Percentiles rank a stretch among this genome's conserved stretches.
phyloP scores from a whole-genome alignment of 2,888 invertebrate genomes.

The Carpatolechia fugitivella region DNA sequence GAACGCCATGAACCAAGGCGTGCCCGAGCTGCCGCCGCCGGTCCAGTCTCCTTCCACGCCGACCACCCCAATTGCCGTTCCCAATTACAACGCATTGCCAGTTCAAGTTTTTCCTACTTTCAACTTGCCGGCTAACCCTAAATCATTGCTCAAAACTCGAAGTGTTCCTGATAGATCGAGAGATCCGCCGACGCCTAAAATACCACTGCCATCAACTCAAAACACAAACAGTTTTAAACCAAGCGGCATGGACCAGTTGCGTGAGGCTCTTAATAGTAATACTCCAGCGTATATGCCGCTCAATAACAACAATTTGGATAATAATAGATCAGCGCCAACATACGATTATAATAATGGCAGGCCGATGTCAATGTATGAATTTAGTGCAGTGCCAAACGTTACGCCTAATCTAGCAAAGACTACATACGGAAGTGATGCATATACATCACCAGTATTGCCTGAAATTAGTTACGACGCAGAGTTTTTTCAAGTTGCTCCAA shows the following conservation, averaged over 20 bases:
- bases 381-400: conserved; percentile 30
- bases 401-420: conserved; percentile 29
- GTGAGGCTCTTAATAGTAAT: conserved; percentile 40
- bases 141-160: conserved; percentile 63
- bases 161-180: conserved; percentile 54
- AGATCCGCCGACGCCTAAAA: conserved; percentile 37
- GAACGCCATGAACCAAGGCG: conserved; percentile 83
- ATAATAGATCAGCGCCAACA: not conserved
- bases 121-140: conserved; percentile 85
- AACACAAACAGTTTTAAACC: conserved; percentile 36
- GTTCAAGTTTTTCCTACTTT: conserved; percentile 81
- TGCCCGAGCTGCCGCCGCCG: conserved; percentile 80
- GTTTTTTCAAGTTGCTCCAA: conserved; percentile 40
- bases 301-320: conserved; percentile 37
- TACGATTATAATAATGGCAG: conserved; percentile 30
- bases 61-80: conserved; percentile 60
- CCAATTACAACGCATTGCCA: conserved; percentile 70
- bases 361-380: conserved; percentile 47
- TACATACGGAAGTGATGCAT: conserved; percentile 43
- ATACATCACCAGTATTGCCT: conserved; percentile 37
- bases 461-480: conserved; percentile 56
- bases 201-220: conserved; percentile 28
- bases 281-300: conserved; percentile 34
- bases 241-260: conserved; percentile 28
- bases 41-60: conserved; percentile 72